Evolutionary conservation across 2,113 vertebrate genomes (phyloP).

Genomic region (Apistogramma diplotaenia): DNA sequence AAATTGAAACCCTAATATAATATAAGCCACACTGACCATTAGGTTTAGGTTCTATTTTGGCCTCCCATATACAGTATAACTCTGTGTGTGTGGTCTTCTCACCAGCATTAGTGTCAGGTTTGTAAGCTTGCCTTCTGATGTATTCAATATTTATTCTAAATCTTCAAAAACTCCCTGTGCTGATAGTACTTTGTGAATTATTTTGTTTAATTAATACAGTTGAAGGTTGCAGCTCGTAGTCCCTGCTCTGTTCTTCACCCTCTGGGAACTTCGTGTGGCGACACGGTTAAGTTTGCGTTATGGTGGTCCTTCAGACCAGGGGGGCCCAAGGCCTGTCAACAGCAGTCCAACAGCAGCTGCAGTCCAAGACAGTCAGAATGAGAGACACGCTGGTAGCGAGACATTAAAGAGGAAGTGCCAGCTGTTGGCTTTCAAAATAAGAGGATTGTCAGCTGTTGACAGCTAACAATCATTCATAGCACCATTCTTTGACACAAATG

Average conservation of each 20-base stretch:
- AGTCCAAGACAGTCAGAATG: too few species aligned
- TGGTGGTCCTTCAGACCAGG: too few species aligned
- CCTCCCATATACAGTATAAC: neutral
- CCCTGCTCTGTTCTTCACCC: neutral
- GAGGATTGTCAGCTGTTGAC: too few species aligned
- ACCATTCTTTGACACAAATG: too few species aligned
- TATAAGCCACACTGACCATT: neutral
- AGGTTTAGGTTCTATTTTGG: neutral
- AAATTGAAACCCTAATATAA: neutral
- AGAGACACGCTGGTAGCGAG: neutral
- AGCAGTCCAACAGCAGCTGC: too few species aligned
- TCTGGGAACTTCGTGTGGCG: neutral
- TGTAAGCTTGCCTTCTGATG: neutral
- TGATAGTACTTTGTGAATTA: neutral
- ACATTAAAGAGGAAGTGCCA: neutral
- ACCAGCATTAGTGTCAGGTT: neutral
- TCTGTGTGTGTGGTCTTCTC: neutral
- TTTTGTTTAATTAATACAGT: too few species aligned
- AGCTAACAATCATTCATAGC: too few species aligned
- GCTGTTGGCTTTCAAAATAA: neutral
- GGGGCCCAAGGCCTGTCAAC: too few species aligned
- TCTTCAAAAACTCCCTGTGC: neutral
- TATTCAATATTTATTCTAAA: neutral
- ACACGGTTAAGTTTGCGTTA: too few species aligned
- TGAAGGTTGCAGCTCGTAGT: too few species aligned